These are phyloP conservation scores for Lordiphosa stackelbergi DNA, from an alignment of 1,140 invertebrate species.

Conservation along the genomic window DNA sequence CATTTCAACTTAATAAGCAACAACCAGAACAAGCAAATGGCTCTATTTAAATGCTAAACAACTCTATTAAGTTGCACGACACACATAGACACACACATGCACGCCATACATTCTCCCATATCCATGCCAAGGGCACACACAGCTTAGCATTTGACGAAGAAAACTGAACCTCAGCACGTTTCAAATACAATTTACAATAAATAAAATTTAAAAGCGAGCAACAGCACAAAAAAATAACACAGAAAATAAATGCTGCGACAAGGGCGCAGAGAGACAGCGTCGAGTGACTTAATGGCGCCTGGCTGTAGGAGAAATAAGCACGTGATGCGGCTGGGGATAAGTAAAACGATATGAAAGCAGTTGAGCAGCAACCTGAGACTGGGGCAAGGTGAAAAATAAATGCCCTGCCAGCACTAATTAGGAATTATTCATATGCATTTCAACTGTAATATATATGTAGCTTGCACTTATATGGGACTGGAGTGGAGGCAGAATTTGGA, in stretches of 20 bases:
- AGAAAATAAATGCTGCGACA: conserved; percentile 50
- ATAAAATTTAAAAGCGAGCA: conserved; percentile 73
- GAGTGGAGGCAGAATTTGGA: too few relatives aligned
- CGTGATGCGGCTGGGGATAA: conserved; percentile 57
- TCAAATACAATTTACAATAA: conserved; percentile 75
- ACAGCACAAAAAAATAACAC: conserved; percentile 24
- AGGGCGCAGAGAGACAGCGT: conserved; percentile 16
- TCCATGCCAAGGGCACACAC: conserved; percentile 42
- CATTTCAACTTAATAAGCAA: conserved; percentile 67
- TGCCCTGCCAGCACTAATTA: conserved; percentile 6
- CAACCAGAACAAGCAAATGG: conserved; percentile 53
- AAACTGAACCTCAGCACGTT: conserved; percentile 73
- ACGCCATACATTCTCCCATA: conserved; percentile 32
- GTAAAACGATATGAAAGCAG: conserved; percentile 43
- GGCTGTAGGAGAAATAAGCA: conserved; percentile 31
- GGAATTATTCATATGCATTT: conserved; percentile 3
- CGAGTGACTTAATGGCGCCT: conserved; percentile 56
- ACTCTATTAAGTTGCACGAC: conserved; percentile 73
- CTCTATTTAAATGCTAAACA: conserved; percentile 74
- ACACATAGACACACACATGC: conserved; percentile 35
- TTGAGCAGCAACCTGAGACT: conserved; percentile 1
- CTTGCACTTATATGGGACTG: too few relatives aligned
- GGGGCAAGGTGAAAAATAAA: conserved; percentile 7
- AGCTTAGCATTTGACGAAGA: conserved; percentile 44
- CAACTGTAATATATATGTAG: too few relatives aligned